Conservation (phyloP, 2,888 invertebrate species). For the Hybos culiciformis region DNA sequence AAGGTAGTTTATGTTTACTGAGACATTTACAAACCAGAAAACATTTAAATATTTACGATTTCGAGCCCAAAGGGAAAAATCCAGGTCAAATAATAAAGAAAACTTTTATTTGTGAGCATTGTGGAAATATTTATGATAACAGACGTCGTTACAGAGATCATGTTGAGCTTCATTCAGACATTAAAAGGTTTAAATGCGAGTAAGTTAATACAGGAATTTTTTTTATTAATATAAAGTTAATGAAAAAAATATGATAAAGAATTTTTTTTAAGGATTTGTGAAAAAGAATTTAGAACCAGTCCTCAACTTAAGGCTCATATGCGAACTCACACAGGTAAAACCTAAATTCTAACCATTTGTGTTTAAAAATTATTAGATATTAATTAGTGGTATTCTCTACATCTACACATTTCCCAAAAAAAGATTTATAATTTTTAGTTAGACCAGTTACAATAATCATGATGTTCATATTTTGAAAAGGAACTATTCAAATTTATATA, state of each 20-base stretch:
- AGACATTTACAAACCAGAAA: not conserved
- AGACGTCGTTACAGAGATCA: not conserved
- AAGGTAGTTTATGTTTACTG: too few relatives aligned
- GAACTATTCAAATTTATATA: too few relatives aligned
- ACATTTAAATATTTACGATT: not conserved
- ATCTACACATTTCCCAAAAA: too few relatives aligned
- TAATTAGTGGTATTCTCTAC: too few relatives aligned
- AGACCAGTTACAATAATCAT: too few relatives aligned
- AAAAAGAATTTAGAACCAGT: conserved; percentile 13
- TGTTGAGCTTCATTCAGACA: not conserved
- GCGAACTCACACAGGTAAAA: conserved; percentile 11
- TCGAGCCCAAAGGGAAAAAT: not conserved
- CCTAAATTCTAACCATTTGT: not conserved
- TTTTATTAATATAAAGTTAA: not conserved
- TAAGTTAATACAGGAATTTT: too few relatives aligned
- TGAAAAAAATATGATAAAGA: not conserved
- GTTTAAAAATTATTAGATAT: too few relatives aligned
- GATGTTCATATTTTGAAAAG: too few relatives aligned
- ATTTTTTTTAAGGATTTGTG: conserved; percentile 12
- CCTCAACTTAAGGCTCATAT: conserved; percentile 15
- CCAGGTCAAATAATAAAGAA: not conserved
- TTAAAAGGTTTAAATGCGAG: not conserved
- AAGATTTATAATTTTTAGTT: too few relatives aligned
- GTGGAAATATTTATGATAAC: not conserved
- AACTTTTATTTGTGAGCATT: not conserved